Conservation (phyloP, 2,888 invertebrate species). For the Heliconius ethilla region DNA sequence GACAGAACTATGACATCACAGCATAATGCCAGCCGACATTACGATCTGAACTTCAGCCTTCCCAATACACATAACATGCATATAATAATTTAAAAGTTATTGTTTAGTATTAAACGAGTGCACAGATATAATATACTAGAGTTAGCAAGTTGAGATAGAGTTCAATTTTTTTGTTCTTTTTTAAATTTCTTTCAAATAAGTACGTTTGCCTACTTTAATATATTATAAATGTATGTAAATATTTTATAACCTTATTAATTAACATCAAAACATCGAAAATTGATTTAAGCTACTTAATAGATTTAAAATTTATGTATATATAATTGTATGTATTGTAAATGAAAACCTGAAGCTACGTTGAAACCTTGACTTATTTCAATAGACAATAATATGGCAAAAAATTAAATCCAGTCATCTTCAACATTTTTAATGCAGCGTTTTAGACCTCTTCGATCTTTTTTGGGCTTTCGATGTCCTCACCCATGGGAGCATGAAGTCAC, state of each 20-base stretch:
- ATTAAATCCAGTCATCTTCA: background rate
- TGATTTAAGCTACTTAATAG: constrained; percentile 1
- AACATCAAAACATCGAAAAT: constrained; percentile 14
- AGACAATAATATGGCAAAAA: constrained; percentile 17
- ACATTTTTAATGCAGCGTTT: constrained; percentile 62
- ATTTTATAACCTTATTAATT: constrained; percentile 5
- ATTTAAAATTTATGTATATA: background rate
- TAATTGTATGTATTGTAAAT: background rate
- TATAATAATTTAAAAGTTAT: constrained; percentile 7
- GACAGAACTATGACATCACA: constrained; percentile 1
- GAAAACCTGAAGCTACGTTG: background rate
- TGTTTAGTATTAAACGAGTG: background rate
- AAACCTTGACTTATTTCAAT: background rate
- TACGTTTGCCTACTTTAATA: constrained; percentile 1
- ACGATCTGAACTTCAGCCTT: background rate
- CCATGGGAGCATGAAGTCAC: constrained; percentile 72
- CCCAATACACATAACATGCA: background rate
- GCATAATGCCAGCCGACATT: background rate
- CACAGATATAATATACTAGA: constrained; percentile 13
- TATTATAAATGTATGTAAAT: background rate
- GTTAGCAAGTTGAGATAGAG: background rate
- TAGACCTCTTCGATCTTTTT: constrained; percentile 71
- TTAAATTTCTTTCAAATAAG: background rate
- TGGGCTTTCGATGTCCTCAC: constrained; percentile 67
- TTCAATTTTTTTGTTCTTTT: background rate